phyloP scores from a whole-genome alignment of 2,113 vertebrate genomes.

The Edolisoma coerulescens region DNA sequence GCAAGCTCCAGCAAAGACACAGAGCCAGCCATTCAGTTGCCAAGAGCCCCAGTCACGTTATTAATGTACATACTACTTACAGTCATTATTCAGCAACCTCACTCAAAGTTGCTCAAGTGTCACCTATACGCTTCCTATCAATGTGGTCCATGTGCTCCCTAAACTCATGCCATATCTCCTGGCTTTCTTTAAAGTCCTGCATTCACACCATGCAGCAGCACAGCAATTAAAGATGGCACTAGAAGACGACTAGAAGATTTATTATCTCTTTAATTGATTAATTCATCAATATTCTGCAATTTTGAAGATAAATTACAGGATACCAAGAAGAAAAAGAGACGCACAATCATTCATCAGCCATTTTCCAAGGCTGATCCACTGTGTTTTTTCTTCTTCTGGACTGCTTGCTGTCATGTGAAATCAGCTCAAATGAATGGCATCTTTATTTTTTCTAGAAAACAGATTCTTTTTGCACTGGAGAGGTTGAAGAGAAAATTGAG shows the following conservation, averaged over 20 bases:
- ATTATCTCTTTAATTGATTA: not conserved
- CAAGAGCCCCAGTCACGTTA: not conserved
- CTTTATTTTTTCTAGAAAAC: not conserved
- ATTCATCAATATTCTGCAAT: not conserved
- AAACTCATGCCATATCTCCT: not conserved
- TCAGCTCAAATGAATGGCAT: not conserved
- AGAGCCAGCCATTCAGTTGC: not conserved
- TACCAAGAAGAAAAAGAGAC: not conserved
- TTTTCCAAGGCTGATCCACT: not conserved
- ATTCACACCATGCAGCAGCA: not conserved
- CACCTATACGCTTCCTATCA: not conserved
- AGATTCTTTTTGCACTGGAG: not conserved
- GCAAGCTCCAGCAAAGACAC: not conserved
- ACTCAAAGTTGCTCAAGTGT: not conserved
- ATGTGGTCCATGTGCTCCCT: not conserved
- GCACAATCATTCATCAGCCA: not conserved
- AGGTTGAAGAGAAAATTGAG: not conserved
- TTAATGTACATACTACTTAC: not conserved
- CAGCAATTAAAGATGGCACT: not conserved
- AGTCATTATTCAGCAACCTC: not conserved
- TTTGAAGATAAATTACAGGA: not conserved
- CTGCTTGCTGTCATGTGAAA: not conserved
- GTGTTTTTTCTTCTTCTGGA: not conserved
- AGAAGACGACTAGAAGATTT: not conserved
- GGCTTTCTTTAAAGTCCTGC: not conserved